Base-by-base conservation (phyloP, 2,113 vertebrate species). In the Lucifuga dentata region DNA sequence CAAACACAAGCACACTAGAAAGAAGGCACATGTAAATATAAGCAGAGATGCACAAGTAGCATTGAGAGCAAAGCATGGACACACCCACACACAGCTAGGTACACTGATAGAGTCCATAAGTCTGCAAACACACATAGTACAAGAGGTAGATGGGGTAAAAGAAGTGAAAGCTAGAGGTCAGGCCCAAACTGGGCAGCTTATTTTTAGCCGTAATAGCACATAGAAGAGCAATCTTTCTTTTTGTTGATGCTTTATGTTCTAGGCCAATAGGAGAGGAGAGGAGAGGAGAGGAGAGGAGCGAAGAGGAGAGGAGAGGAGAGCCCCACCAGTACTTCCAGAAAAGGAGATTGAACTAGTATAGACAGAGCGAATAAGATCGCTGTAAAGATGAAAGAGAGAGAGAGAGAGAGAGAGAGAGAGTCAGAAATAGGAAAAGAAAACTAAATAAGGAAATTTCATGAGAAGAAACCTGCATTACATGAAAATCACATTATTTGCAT, bases 271-370 rank as follows among this genome's bases (percentile, higher is more conserved):
- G 3, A 7, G 26, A 7, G 26, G 26, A 7, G 26, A 29, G 26
- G 26, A 29, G 26, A 29, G 26, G 26, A 29, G 26, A 29, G 26
- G 26, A 7, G 26, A 7, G 7, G 29, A 41, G 56, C 61, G 40
- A 16, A 51, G 61, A 39, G 36, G 35, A 36, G 19, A 32, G 49
- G 36, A 36, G 50, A 21, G 21, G 56, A 53, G 63, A 43, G 17
- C 21, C 66, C 23, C 13, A 61, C 56, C 1, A 72, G 48, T 56
- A 85, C 69, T 89, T 83, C 88, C 88, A 86, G 73, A 90, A 87
- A 84, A 88, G 85, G 90, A 81, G 61, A 87, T 49, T 43, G 35
- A 78, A 44, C 44, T 15, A 19, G 32, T 35, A 48, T 38, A 58
- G 45, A 58, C 52, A 61, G 61, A 65, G 21, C 26, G 51, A 24